These are phyloP conservation scores for Diadema setosum DNA, from an alignment of 35 echinoderm and acorn worm genomes.

Conservation along the genomic window DNA sequence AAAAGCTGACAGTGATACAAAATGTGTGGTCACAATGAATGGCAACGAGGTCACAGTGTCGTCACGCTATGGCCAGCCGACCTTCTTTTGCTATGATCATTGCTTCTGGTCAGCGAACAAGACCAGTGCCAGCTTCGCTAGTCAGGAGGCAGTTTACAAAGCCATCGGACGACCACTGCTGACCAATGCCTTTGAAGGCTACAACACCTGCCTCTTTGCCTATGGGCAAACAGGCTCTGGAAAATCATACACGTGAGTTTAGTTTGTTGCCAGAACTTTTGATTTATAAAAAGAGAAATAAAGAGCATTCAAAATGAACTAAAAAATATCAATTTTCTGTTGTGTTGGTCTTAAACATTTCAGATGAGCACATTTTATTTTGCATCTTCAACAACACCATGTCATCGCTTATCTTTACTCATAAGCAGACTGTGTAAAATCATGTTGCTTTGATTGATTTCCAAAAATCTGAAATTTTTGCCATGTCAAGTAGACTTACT, in stretches of 20 bases:
- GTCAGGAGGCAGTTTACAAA: conserved; percentile 78
- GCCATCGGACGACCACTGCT: conserved; percentile 75
- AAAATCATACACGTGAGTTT: conserved; percentile 93
- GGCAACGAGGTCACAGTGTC: conserved; percentile 76
- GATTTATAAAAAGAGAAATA: too few species aligned
- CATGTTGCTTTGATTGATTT: too few species aligned
- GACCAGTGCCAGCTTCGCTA: conserved; percentile 33
- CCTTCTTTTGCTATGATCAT: conserved; percentile 82
- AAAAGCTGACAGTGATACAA: conserved; percentile 45
- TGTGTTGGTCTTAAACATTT: too few species aligned
- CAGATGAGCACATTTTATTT: too few species aligned
- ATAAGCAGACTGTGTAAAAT: too few species aligned
- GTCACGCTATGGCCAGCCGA: conserved; percentile 14
- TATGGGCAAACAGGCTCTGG: conserved; percentile 97
- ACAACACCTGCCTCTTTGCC: conserved; percentile 94
- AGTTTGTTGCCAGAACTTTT: too few species aligned
- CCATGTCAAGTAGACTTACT: too few species aligned
- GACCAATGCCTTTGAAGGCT: conserved; percentile 84
- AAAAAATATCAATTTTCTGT: too few species aligned
- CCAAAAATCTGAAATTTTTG: too few species aligned
- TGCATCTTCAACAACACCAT: too few species aligned
- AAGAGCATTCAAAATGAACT: too few species aligned
- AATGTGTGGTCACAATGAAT: conserved; percentile 74
- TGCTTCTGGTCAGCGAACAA: conserved; percentile 96
- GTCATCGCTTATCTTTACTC: too few species aligned